phyloP scores from a whole-genome alignment of 2,888 invertebrate genomes.

The Andrena minutula region DNA sequence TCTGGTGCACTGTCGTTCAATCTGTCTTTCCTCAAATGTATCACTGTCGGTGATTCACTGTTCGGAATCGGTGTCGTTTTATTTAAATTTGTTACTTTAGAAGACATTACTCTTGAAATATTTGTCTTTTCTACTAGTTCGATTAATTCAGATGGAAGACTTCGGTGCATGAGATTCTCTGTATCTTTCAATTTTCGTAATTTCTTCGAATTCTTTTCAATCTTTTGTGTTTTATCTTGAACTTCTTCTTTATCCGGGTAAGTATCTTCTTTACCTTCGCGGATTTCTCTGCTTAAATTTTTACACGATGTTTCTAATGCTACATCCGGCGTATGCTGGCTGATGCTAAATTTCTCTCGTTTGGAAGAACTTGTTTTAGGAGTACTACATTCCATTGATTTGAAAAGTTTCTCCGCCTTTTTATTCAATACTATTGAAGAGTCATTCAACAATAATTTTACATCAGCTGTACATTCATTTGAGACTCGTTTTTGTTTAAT shows the following conservation, averaged over 20 bases:
- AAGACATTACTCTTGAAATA: slow-evolving; percentile 20
- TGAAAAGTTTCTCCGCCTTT: background rate
- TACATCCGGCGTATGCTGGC: background rate
- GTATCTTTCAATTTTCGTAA: background rate
- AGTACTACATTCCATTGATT: slow-evolving; percentile 52
- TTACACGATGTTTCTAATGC: background rate
- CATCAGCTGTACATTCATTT: background rate
- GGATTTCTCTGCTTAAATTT: background rate
- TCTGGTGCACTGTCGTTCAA: slow-evolving; percentile 77
- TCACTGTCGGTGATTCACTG: slow-evolving; percentile 72
- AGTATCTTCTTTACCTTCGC: background rate
- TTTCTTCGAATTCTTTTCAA: slow-evolving; percentile 17
- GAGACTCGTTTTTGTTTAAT: background rate
- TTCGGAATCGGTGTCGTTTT: slow-evolving; percentile 37
- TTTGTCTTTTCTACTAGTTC: slow-evolving; percentile 19
- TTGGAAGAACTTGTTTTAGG: slow-evolving; percentile 31
- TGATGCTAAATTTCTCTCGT: background rate
- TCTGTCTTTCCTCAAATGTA: slow-evolving; percentile 76
- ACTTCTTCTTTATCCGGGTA: background rate
- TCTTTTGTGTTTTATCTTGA: background rate
- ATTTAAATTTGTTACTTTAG: slow-evolving; percentile 23
- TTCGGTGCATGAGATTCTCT: slow-evolving; percentile 1
- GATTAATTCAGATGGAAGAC: slow-evolving; percentile 35
- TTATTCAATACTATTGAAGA: background rate
- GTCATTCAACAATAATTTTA: slow-evolving; percentile 20